Percentiles rank a stretch among this genome's conserved stretches.
Conservation (phyloP, 2,113 vertebrate species). For the Channa argus region DNA sequence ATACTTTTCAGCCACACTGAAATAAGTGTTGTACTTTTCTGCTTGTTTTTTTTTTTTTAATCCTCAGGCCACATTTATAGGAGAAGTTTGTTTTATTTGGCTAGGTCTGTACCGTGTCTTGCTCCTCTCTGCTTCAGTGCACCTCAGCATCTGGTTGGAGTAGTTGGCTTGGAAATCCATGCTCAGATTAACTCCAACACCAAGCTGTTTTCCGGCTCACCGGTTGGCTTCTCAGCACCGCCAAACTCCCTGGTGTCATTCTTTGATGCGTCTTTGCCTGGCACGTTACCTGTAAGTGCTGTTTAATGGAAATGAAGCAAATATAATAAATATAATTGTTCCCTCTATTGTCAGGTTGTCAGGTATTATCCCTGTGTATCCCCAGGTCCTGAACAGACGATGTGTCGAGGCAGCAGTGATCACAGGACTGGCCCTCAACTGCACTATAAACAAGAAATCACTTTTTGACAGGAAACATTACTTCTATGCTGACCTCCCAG, state of each 20-base stretch:
- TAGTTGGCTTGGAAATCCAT: conserved; percentile 96
- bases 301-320: not conserved
- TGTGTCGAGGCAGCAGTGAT: conserved; percentile 97
- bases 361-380: conserved; percentile 33
- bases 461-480: conserved; percentile 99
- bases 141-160: conserved; percentile 84
- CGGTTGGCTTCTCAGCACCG: conserved; percentile 90
- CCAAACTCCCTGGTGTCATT: conserved; percentile 96
- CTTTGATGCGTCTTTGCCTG: conserved; percentile 96
- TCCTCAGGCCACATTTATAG: not conserved
- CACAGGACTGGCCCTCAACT: conserved; percentile 94
- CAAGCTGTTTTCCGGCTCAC: conserved; percentile 94
- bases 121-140: conserved; percentile 74
- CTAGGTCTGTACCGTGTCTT: not conserved
- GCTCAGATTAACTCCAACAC: conserved; percentile 94
- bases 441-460: conserved; percentile 94
- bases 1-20: not conserved
- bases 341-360: not conserved
- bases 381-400: conserved; percentile 93
- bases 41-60: not conserved
- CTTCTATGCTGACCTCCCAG: conserved; percentile 98
- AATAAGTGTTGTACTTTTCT: conserved; percentile 9
- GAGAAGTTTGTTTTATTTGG: not conserved
- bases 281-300: conserved; percentile 94
- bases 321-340: not conserved